Percentiles rank a stretch among this genome's conserved stretches.
phyloP scores from a whole-genome alignment of 2,888 invertebrate species.

The Bellardia bayeri region DNA sequence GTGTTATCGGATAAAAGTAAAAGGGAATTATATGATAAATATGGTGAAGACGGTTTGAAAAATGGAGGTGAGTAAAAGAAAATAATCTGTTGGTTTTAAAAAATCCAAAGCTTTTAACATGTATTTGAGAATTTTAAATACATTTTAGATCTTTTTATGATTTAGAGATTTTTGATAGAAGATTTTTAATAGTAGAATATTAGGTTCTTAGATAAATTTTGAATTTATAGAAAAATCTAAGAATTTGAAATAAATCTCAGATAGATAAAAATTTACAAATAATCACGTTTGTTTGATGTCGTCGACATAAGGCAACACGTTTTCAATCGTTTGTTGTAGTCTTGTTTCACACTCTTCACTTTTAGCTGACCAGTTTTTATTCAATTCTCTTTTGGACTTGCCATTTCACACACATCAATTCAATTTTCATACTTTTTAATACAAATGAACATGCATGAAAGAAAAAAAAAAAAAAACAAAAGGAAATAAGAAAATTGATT shows the following conservation, averaged over 20 bases:
- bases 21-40: conserved; percentile 96
- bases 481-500: too few relatives aligned
- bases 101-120: background rate
- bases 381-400: too few relatives aligned
- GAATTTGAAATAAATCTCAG: background rate
- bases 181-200: background rate
- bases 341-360: too few relatives aligned
- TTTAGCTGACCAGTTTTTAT: too few relatives aligned
- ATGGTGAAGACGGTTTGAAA: conserved; percentile 97
- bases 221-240: background rate
- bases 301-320: too few relatives aligned
- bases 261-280: too few relatives aligned
- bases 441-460: too few relatives aligned
- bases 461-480: too few relatives aligned
- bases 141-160: background rate
- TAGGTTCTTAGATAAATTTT: background rate
- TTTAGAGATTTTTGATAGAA: background rate
- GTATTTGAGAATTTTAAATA: background rate
- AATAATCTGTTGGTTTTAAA: background rate
- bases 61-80: conserved; percentile 85
- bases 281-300: too few relatives aligned
- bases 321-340: too few relatives aligned
- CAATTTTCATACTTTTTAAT: too few relatives aligned
- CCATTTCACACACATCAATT: too few relatives aligned
- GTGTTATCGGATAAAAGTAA: conserved; percentile 98